Evolutionary conservation across 1,140 invertebrate species (phyloP), one percentile per base, ranked within the genome.

Genomic region (Hermetia illucens): DNA sequence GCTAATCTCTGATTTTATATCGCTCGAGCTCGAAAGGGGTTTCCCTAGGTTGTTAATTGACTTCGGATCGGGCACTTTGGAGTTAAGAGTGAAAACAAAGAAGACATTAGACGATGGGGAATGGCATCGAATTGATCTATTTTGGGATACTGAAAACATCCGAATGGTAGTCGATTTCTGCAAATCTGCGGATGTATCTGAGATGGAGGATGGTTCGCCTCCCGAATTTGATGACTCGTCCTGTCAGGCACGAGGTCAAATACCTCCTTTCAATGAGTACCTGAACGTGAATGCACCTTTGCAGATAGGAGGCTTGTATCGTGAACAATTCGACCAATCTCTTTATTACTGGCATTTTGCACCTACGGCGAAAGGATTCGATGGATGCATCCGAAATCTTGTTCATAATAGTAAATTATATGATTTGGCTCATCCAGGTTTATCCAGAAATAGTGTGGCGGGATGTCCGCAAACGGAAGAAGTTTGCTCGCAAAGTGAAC

Each of bases 331-430:
- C 44, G 86, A 91, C 48, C 83, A 82, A 1, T 76, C 77, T 8
- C 75, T 82, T 36, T 92, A 88, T 54, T 77, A 80, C 45, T 89
- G 81, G 82, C 78, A 81, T 46, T 80, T 80, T 47, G 83, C 89
- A 70, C 87, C 87, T 4, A 74, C 79, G 27, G 83, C 79, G 5
- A 85, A 85, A 64, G 82, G 78, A 5, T 97, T 96, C 56, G 83
- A 89, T 52, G 94, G 94, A 5, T 98, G 94, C 61, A 88, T 98
- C 20, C 74, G 84, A 44, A 95, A 97, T 58, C 65, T 98, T 10
- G 82, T 94, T 49, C 91, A 96, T 55, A 96, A 97, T 54, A 93
- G 90, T 49, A 86, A 91, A 70, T 60, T 95, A 4, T 95, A 95
- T 58, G 90, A 96, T 55, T 65, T 95, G 32, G 86, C 86, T 0